A percentile compares a stretch with the other conserved stretches of the same genome.
phyloP scores from a whole-genome alignment of 2,797 vertebrate species.

The Meda fulgida region DNA sequence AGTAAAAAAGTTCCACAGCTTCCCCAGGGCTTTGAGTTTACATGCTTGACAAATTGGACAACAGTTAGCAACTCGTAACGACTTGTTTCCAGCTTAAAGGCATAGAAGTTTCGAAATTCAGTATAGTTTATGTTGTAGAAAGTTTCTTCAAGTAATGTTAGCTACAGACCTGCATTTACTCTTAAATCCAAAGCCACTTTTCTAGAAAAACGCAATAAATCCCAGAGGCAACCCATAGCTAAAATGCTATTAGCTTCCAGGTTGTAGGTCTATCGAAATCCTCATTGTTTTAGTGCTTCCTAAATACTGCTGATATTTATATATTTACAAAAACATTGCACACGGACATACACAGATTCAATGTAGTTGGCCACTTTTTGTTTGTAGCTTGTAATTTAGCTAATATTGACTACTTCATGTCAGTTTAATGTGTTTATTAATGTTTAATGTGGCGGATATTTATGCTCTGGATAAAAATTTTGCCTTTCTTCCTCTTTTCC shows the following conservation, averaged over 20 bases:
- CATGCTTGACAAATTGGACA: not conserved
- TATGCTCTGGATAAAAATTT: not conserved
- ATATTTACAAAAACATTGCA: not conserved
- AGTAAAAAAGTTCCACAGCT: not conserved
- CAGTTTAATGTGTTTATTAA: not conserved
- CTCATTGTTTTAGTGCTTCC: not conserved
- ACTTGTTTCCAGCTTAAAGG: slow-evolving; percentile 6
- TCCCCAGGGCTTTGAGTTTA: not conserved
- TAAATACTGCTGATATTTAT: not conserved
- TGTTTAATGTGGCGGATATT: not conserved
- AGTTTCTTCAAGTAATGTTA: not conserved
- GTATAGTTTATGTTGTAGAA: not conserved
- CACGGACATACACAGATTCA: too few relatives aligned
- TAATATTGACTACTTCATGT: not conserved
- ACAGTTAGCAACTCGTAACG: not conserved
- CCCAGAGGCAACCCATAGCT: not conserved
- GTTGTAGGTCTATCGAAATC: too few relatives aligned
- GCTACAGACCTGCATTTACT: not conserved
- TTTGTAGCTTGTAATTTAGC: not conserved
- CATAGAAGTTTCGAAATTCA: not conserved
- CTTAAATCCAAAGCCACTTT: not conserved
- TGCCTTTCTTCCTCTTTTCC: not conserved
- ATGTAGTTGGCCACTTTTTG: too few relatives aligned
- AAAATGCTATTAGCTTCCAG: not conserved
- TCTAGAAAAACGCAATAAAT: not conserved